A percentile compares a stretch with the other conserved stretches of the same genome.
These are phyloP conservation scores for Caenorhabditis angaria DNA, from an alignment of 2,888 invertebrate species.

Conservation along the genomic window DNA sequence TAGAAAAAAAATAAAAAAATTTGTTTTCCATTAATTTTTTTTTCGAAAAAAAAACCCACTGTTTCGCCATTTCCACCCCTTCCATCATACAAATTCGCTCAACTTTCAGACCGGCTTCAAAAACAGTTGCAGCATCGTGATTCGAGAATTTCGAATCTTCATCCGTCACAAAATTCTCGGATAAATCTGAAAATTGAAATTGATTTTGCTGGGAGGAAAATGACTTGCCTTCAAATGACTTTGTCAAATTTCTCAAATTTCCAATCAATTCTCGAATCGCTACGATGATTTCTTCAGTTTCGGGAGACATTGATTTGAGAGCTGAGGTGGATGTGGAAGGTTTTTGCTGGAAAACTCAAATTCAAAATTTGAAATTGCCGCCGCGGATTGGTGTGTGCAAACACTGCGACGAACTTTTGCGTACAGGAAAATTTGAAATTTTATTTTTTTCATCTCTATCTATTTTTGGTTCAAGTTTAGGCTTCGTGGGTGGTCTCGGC, in stretches of 20 bases:
- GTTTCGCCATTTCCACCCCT: neutral
- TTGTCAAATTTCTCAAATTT: neutral
- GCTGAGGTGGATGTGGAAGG: neutral
- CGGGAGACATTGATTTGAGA: neutral
- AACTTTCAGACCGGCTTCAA: constrained; percentile 24
- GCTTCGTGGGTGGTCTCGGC: too few relatives aligned
- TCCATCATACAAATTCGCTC: constrained; percentile 9
- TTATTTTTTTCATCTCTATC: neutral
- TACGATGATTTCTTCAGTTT: neutral
- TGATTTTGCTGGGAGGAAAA: too few relatives aligned
- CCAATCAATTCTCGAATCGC: neutral
- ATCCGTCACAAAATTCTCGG: constrained; percentile 14
- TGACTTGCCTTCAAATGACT: too few relatives aligned
- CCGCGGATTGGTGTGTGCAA: too few relatives aligned
- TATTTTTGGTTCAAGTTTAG: too few relatives aligned
- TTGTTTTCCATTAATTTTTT: neutral
- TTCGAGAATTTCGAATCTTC: constrained; percentile 14
- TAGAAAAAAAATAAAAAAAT: neutral
- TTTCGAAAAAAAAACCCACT: neutral
- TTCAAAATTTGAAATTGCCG: neutral
- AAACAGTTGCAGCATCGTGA: constrained; percentile 10
- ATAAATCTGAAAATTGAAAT: constrained; percentile 7
- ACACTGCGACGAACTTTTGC: too few relatives aligned
- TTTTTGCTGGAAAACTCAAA: neutral
- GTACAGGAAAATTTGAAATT: too few relatives aligned